phyloP scores from a whole-genome alignment of 2,113 vertebrate species.

The Delphinus delphis region DNA sequence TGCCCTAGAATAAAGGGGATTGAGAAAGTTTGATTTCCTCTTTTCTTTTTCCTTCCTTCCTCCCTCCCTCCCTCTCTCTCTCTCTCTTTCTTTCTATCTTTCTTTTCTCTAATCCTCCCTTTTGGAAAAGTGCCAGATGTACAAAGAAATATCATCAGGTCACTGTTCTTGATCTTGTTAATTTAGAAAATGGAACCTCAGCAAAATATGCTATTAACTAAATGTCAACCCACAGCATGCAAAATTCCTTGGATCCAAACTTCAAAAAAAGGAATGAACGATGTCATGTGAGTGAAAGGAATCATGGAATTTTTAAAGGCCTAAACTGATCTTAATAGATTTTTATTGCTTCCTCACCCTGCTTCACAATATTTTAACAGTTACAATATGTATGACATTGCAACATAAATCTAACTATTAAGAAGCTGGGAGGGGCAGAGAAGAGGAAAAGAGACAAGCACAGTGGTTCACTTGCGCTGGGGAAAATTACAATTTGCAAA shows the following conservation, averaged over 20 bases:
- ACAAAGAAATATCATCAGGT: slow-evolving; percentile 70
- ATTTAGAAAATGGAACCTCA: slow-evolving; percentile 72
- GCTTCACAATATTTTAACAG: slow-evolving; percentile 70
- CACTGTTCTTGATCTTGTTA: slow-evolving; percentile 77
- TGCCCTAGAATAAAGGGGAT: slow-evolving; percentile 27
- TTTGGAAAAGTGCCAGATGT: slow-evolving; percentile 69
- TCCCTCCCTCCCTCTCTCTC: too few species aligned
- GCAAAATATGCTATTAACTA: slow-evolving; percentile 74
- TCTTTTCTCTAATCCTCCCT: background rate
- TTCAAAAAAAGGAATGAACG: slow-evolving; percentile 65
- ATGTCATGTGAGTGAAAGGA: slow-evolving; percentile 65
- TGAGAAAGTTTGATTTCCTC: background rate
- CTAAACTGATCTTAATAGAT: slow-evolving; percentile 65
- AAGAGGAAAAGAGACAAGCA: background rate
- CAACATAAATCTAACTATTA: slow-evolving; percentile 49
- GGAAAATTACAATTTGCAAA: slow-evolving; percentile 40
- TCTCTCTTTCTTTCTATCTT: too few species aligned
- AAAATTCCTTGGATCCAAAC: slow-evolving; percentile 71
- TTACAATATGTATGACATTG: slow-evolving; percentile 51
- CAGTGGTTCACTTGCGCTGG: background rate
- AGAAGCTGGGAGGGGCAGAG: slow-evolving; percentile 44
- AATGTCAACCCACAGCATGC: slow-evolving; percentile 70
- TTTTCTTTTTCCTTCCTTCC: too few species aligned
- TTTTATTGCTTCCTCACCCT: slow-evolving; percentile 76
- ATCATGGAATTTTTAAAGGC: slow-evolving; percentile 57